These are phyloP conservation scores for Listronotus bonariensis DNA, from an alignment of 1,140 invertebrate species.

Conservation along the genomic window DNA sequence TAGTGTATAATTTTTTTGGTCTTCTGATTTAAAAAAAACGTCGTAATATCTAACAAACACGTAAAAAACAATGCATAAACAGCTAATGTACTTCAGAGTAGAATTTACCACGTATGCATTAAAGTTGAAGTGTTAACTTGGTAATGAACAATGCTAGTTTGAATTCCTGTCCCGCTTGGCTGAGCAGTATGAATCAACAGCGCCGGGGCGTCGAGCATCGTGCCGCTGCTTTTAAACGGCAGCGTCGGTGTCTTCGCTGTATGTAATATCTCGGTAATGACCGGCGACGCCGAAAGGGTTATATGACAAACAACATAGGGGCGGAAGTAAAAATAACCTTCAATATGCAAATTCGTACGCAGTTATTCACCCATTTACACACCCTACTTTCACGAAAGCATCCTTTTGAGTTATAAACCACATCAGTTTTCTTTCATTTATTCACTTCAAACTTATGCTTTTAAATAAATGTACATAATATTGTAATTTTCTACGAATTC, in stretches of 20 bases:
- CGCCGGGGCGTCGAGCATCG: slow-evolving; percentile 1
- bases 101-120: slow-evolving; percentile 20
- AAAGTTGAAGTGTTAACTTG: slow-evolving; percentile 21
- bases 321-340: slow-evolving; percentile 53
- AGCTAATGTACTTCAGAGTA: slow-evolving; percentile 7
- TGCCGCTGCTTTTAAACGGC: slow-evolving; percentile 34
- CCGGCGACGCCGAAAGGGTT: slow-evolving; percentile 49
- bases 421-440: slow-evolving; percentile 10
- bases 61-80: slow-evolving; percentile 2
- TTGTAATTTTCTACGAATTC: slow-evolving; percentile 19
- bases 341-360: slow-evolving; percentile 52
- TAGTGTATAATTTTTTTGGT: too few relatives aligned
- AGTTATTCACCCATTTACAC: slow-evolving; percentile 53
- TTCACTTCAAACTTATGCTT: slow-evolving; percentile 24
- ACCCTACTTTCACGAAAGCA: slow-evolving; percentile 37
- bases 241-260: slow-evolving; percentile 34
- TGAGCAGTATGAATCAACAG: slow-evolving; percentile 35
- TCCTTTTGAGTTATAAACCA: slow-evolving; percentile 30
- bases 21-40: too few relatives aligned
- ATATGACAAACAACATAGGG: slow-evolving; percentile 53
- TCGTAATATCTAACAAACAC: neutral
- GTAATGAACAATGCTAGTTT: slow-evolving; percentile 26
- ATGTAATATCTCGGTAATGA: slow-evolving; percentile 49
- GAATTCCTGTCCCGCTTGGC: slow-evolving; percentile 24
- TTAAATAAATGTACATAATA: slow-evolving; percentile 17